These are phyloP conservation scores for Percopsis transmontana DNA, from an alignment of 2,113 vertebrate genomes.

Conservation along the genomic window DNA sequence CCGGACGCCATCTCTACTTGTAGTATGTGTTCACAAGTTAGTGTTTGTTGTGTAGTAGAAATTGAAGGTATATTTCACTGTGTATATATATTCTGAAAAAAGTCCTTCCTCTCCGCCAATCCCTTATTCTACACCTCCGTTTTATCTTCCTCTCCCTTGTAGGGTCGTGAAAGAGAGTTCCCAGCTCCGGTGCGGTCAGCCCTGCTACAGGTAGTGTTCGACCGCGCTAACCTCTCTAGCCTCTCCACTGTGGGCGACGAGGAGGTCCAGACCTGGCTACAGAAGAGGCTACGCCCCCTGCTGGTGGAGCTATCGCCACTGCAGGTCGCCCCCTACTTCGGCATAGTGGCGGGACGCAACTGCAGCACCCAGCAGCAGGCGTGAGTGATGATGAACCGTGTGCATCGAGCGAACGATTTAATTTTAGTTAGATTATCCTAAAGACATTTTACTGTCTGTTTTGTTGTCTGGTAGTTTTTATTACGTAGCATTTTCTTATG, in stretches of 20 bases:
- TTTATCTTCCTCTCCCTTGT: background rate
- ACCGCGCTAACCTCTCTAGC: constrained; percentile 63
- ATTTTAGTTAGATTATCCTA: background rate
- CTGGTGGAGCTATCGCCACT: constrained; percentile 34
- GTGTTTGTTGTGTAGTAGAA: no score
- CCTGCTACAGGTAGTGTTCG: constrained; percentile 71
- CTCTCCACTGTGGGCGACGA: constrained; percentile 40
- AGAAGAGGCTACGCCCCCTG: constrained; percentile 54
- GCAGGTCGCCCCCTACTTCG: constrained; percentile 62
- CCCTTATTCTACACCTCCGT: background rate
- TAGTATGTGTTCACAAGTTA: no score
- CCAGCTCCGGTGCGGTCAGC: constrained; percentile 51
- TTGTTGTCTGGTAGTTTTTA: background rate
- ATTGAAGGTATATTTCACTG: no score
- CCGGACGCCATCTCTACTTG: no score
- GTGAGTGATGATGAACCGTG: constrained; percentile 39
- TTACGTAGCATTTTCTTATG: background rate
- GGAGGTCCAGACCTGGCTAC: constrained; percentile 61
- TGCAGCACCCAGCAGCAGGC: constrained; percentile 57
- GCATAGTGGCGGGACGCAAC: constrained; percentile 51
- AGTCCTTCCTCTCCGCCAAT: no score
- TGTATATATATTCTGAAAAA: no score
- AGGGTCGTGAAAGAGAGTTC: constrained; percentile 35
- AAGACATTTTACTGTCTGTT: background rate
- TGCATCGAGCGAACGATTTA: background rate